These are phyloP conservation scores for Grapholita molesta DNA, from an alignment of 1,140 invertebrate species.

Conservation along the genomic window DNA sequence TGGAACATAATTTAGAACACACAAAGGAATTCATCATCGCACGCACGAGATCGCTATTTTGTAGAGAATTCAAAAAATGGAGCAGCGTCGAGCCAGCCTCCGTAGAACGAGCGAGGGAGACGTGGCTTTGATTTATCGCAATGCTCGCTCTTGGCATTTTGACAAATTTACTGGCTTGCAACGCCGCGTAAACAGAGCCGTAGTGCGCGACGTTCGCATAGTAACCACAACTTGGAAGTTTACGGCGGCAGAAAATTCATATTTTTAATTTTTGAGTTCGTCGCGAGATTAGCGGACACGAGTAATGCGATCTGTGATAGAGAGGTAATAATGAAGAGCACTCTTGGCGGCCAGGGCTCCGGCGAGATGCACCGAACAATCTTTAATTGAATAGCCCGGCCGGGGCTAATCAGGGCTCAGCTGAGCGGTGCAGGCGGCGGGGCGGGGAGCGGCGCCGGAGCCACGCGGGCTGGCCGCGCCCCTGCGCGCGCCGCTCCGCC, in stretches of 20 bases:
- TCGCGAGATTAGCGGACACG: slow-evolving; percentile 37
- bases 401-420: slow-evolving; percentile 73
- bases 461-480: slow-evolving; percentile 71
- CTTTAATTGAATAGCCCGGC: slow-evolving; percentile 73
- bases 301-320: slow-evolving; percentile 53
- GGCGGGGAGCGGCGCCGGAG: slow-evolving; percentile 41
- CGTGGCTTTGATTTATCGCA: slow-evolving; percentile 7
- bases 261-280: slow-evolving; percentile 23
- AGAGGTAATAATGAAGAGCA: slow-evolving; percentile 60
- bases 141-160: slow-evolving; percentile 12
- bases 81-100: neutral
- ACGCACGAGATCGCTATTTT: neutral
- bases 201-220: neutral
- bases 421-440: slow-evolving; percentile 55
- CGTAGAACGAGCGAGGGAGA: neutral
- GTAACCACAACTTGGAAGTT: neutral
- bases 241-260: slow-evolving; percentile 25
- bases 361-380: slow-evolving; percentile 67
- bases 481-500: slow-evolving; percentile 64
- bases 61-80: neutral
- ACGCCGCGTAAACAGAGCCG: neutral
- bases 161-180: slow-evolving; percentile 15
- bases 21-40: neutral
- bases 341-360: slow-evolving; percentile 45
- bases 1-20: neutral